Conservation (phyloP, 2,888 invertebrate genomes). For the Polydesmus complanatus region DNA sequence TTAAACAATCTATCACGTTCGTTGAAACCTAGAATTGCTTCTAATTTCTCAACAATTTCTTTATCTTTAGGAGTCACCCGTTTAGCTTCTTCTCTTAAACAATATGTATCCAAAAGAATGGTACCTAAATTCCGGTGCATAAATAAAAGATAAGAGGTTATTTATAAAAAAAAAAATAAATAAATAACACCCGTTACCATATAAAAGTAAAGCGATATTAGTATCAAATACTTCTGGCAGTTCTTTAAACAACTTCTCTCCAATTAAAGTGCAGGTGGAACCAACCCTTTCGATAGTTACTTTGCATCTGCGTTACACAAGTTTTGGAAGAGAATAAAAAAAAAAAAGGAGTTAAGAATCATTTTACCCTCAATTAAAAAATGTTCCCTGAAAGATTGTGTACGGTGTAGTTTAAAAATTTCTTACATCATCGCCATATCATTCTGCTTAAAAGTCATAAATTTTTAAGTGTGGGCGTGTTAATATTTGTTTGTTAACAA, state of each 20-base stretch:
- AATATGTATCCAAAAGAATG: slow-evolving; percentile 16
- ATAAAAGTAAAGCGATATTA: slow-evolving; percentile 34
- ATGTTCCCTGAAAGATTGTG: no score
- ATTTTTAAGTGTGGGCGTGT: no score
- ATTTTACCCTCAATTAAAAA: no score
- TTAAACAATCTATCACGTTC: slow-evolving; percentile 8
- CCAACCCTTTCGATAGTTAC: slow-evolving; percentile 52
- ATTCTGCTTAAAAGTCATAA: no score
- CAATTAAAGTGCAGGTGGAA: slow-evolving; percentile 64
- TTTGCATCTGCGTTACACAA: no score
- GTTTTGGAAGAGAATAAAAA: no score
- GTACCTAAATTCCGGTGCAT: slow-evolving; percentile 10
- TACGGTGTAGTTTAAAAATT: no score
- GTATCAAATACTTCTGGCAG: slow-evolving; percentile 29
- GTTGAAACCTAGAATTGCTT: slow-evolving; percentile 11
- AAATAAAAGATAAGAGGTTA: no score
- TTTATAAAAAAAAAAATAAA: neutral
- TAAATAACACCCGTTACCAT: slow-evolving; percentile 30
- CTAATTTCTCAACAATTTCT: slow-evolving; percentile 12
- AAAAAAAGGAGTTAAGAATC: no score
- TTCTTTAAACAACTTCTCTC: slow-evolving; percentile 39
- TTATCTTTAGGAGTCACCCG: slow-evolving; percentile 18
- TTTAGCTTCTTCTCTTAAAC: slow-evolving; percentile 15
- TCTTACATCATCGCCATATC: no score
- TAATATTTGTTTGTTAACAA: no score